Conservation (phyloP, 1,140 invertebrate species). For the Heliconius hewitsoni region DNA sequence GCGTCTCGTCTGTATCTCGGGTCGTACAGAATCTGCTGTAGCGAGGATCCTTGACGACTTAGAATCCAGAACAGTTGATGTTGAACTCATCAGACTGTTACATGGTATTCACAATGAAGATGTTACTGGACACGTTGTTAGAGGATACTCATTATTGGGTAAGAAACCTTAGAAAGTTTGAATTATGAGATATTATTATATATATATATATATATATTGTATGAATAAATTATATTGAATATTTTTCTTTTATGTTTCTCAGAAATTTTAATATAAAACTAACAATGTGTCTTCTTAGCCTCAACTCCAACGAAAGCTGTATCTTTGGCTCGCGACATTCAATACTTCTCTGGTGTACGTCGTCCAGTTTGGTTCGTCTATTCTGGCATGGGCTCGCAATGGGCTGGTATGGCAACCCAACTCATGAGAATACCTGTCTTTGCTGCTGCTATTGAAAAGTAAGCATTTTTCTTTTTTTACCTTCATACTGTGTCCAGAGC, state of each 20-base stretch:
- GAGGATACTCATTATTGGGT: conserved; percentile 82
- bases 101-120: conserved; percentile 82
- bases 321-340: conserved; percentile 73
- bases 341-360: conserved; percentile 83
- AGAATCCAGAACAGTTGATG: conserved; percentile 82
- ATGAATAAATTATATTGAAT: background rate
- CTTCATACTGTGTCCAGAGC: too few relatives aligned
- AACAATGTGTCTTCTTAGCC: conserved; percentile 54
- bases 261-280: too few relatives aligned
- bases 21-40: conserved; percentile 85
- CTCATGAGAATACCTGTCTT: conserved; percentile 87
- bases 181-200: background rate
- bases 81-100: conserved; percentile 81
- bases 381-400: conserved; percentile 95
- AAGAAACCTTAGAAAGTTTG: conserved; percentile 43
- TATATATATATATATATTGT: too few relatives aligned
- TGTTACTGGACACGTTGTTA: conserved; percentile 81
- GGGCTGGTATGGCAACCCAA: conserved; percentile 90
- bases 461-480: conserved; percentile 30
- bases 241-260: background rate
- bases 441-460: conserved; percentile 86
- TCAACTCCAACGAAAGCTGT: conserved; percentile 68
- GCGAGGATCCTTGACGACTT: conserved; percentile 85
- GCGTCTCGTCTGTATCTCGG: conserved; percentile 81
- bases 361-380: conserved; percentile 93